phyloP scores from a whole-genome alignment of 2,888 invertebrate species.

The Coleophora flavipennella region DNA sequence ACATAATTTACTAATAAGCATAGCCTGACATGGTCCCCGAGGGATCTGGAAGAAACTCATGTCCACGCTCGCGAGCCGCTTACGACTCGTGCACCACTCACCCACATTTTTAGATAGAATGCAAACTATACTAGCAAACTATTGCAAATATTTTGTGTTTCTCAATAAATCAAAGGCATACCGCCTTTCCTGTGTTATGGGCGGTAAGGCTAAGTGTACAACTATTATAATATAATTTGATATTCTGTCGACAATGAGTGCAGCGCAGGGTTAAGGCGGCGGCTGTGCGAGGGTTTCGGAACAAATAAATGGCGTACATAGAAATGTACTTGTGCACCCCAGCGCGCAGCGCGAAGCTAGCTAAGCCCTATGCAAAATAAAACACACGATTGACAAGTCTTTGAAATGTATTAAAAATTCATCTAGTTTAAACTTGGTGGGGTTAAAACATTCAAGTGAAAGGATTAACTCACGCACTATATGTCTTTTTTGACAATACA shows the following conservation, averaged over 20 bases:
- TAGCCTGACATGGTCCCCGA: no score
- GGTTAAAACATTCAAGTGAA: conserved; percentile 65
- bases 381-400: conserved; percentile 70
- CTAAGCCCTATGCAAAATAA: conserved; percentile 71
- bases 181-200: no score
- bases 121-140: no score
- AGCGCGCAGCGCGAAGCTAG: no score
- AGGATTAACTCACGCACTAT: conserved; percentile 40
- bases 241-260: conserved; percentile 61
- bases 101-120: no score
- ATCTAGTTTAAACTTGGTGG: conserved; percentile 60
- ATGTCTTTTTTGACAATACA: no score
- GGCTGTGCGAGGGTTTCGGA: conserved; percentile 25
- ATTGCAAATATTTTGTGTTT: no score
- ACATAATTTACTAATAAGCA: no score
- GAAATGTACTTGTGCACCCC: conserved; percentile 69
- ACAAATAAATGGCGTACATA: conserved; percentile 68
- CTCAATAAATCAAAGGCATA: no score
- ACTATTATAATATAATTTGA: conserved; percentile 57
- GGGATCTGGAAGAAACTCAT: no score
- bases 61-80: no score
- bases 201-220: conserved; percentile 11
- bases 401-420: conserved; percentile 72
- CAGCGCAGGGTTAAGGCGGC: conserved; percentile 25
- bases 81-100: no score